Conservation (phyloP, 2,888 invertebrate genomes). For the Lasioglossum pauxillum region DNA sequence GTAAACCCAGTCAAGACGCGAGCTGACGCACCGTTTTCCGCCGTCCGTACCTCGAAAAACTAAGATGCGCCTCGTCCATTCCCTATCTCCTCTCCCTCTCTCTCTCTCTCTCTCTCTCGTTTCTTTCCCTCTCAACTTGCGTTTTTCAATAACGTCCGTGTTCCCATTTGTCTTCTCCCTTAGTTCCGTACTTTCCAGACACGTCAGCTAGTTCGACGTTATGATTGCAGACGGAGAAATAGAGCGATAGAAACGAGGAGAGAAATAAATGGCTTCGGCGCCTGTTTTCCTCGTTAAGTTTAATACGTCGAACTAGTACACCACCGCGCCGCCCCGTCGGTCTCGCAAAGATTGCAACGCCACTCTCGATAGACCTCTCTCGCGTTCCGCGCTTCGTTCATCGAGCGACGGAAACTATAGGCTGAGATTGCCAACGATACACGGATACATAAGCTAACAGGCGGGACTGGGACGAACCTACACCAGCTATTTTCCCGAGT, state of each 20-base stretch:
- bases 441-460: neutral
- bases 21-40: conserved; percentile 69
- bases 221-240: neutral
- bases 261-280: neutral
- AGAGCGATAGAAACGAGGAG: neutral
- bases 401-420: neutral
- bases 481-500: conserved; percentile 12
- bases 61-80: conserved; percentile 2
- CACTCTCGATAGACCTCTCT: neutral
- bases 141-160: conserved; percentile 24
- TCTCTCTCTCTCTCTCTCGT: too few species aligned
- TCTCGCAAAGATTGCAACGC: neutral
- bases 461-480: neutral
- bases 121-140: neutral
- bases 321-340: neutral
- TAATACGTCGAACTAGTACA: neutral
- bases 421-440: neutral
- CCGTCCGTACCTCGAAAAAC: conserved; percentile 33
- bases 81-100: neutral
- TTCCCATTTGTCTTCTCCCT: conserved; percentile 6
- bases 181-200: neutral
- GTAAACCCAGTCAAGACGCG: conserved; percentile 71
- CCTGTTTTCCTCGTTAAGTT: conserved; percentile 8
- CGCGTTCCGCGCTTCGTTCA: neutral
- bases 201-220: conserved; percentile 1